Base-by-base conservation (phyloP, 2,888 invertebrate species). In the Ischnus inquisitorius region DNA sequence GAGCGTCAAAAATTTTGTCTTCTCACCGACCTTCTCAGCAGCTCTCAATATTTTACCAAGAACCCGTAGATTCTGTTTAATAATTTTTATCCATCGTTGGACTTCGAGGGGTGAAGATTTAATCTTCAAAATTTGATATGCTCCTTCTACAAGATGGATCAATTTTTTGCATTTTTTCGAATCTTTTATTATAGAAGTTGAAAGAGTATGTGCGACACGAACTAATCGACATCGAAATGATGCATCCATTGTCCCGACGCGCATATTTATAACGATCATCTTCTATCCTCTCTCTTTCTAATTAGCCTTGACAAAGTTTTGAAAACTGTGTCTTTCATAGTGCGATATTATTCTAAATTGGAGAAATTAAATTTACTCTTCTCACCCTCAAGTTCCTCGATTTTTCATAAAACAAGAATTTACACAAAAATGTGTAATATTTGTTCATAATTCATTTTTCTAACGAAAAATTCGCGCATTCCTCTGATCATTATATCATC, bases 91-190 rank as follows among this genome's bases (percentile, higher is more conserved):
- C 57, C 57, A 57, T 14, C n/a, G 5, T 57, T 57, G 10, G 12
- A 57, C 19, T 57, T 57, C 57, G 12, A 3, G 6, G 57, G 10
- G 6, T 25, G 57, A 6, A 22, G 57, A 22, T 12, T 57, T 57
- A 3, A n/a, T 3, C 16, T 51, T n/a, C n/a, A 51, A 16, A 51
- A 51, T 51, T n/a, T 51, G 3, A 51, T 51, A 51, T 16, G 16
- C 51, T 3, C 16, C 51, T 51, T 51, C 51, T 3, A 51, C 51
- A 16, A 51, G 51, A 51, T 51, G 51, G 6, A 51, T 51, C 4
- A 51, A 6, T 51, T 51, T 51, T 51, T 51, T 51, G n/a, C 51
- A 51, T n/a, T 51, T n/a, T 51, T 51, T 51, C 6, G n/a, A n/a
- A 16, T 51, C 51, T 16, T 16, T 51, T 51, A 16, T 51, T 16